Evolutionary conservation across 1,140 invertebrate species (phyloP).

Genomic region (Odontomachus brunneus): DNA sequence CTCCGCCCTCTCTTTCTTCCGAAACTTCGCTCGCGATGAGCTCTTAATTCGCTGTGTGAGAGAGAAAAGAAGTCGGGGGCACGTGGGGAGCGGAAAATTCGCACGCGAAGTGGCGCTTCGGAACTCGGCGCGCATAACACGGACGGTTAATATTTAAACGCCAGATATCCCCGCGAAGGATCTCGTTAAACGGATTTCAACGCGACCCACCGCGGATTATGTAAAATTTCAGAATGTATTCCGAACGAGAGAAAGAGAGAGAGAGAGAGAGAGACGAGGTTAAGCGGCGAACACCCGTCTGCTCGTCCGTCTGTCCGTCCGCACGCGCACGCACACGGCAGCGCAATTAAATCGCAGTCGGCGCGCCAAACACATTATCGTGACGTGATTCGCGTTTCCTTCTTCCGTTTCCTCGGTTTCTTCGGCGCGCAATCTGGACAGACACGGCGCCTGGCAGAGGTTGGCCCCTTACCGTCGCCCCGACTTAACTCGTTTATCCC

Average conservation of each 20-base stretch:
- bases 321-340: no score
- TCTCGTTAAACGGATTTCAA: not conserved
- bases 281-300: not conserved
- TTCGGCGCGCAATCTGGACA: constrained; percentile 58
- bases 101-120: no score
- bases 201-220: not conserved
- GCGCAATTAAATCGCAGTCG: constrained; percentile 52
- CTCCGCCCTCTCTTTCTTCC: no score
- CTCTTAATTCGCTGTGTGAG: no score
- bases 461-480: constrained; percentile 58
- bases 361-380: constrained; percentile 60
- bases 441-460: constrained; percentile 68
- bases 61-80: no score
- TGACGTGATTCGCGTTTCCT: constrained; percentile 63
- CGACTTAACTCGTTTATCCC: constrained; percentile 72
- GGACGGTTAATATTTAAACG: not conserved
- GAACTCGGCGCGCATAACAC: no score
- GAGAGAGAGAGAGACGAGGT: no score
- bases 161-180: not conserved
- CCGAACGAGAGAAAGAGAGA: no score
- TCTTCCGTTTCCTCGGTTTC: constrained; percentile 58
- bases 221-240: not conserved
- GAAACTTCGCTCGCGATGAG: no score
- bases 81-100: no score
- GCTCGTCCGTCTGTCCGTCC: constrained; percentile 19